A percentile compares a stretch with the other conserved stretches of the same genome.
Evolutionary conservation across 2,797 vertebrate species (phyloP).

Genomic region (Melanotaenia trifasciata): DNA sequence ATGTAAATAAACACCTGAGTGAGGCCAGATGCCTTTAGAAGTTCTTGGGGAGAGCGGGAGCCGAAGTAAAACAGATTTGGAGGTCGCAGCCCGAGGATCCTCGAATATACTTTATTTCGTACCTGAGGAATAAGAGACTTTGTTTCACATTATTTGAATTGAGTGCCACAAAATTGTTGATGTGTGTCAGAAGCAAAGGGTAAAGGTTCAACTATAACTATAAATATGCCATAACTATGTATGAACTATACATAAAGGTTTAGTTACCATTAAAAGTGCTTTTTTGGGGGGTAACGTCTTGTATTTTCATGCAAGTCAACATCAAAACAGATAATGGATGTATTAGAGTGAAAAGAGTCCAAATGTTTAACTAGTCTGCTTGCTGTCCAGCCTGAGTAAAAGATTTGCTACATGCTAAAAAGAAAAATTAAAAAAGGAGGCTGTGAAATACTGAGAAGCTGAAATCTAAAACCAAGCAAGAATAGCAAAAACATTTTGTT

Average conservation of each 20-base stretch:
- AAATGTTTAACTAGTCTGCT: not conserved
- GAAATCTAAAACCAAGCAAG: not conserved
- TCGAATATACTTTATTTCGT: conserved; percentile 94
- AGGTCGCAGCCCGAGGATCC: conserved; percentile 90
- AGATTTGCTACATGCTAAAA: not conserved
- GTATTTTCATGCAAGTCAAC: not conserved
- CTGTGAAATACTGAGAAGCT: not conserved
- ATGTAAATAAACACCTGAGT: conserved; percentile 87
- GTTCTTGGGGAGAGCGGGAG: conserved; percentile 94
- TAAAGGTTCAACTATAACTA: no score
- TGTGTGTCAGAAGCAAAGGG: not conserved
- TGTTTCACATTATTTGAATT: not conserved
- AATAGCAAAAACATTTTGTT: not conserved
- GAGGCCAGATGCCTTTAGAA: conserved; percentile 93
- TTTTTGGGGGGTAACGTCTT: not conserved
- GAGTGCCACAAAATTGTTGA: not conserved
- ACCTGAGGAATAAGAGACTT: conserved; percentile 75
- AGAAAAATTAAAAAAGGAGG: not conserved
- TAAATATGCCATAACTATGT: no score
- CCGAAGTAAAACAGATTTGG: conserved; percentile 91
- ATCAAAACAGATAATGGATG: not conserved
- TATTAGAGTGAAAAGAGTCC: not conserved
- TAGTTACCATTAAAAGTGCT: not conserved
- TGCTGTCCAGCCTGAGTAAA: not conserved
- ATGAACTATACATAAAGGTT: not conserved